A percentile compares a stretch with the other conserved stretches of the same genome.
phyloP scores from a whole-genome alignment of 64 coral and sea anemone species.

The Actinia equina region DNA sequence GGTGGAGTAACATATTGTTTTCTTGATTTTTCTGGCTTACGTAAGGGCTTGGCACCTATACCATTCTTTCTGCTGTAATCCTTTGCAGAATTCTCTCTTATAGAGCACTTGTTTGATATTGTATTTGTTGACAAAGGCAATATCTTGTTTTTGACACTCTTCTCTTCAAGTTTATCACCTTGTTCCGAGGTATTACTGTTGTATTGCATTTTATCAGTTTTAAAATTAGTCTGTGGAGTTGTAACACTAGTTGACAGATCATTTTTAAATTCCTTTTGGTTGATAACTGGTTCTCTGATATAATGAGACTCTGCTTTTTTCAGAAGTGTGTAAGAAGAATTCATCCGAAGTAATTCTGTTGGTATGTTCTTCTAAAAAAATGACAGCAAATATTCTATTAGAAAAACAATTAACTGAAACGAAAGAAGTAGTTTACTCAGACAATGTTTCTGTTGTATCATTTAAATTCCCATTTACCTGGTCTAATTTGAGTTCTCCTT shows the following conservation, averaged over 20 bases:
- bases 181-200: not conserved
- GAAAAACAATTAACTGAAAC: not conserved
- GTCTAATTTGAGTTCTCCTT: constrained; percentile 35
- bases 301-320: not conserved
- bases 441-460: not conserved
- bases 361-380: constrained; percentile 18
- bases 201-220: not conserved
- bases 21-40: constrained; percentile 20
- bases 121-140: not conserved
- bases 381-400: not conserved
- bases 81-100: not conserved
- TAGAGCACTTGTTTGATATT: not conserved
- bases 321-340: not conserved
- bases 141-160: not conserved
- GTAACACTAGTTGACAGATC: no score
- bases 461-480: not conserved
- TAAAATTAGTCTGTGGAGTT: not conserved
- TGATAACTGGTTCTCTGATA: not conserved
- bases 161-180: not conserved
- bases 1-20: not conserved
- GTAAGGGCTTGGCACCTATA: not conserved
- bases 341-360: not conserved
- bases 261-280: not conserved
- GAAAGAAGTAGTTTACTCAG: no score
- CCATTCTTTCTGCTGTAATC: not conserved